A percentile compares a stretch with the other conserved stretches of the same genome.
Evolutionary conservation across 2,113 vertebrate species (phyloP).

Genomic region (Anhinga anhinga): DNA sequence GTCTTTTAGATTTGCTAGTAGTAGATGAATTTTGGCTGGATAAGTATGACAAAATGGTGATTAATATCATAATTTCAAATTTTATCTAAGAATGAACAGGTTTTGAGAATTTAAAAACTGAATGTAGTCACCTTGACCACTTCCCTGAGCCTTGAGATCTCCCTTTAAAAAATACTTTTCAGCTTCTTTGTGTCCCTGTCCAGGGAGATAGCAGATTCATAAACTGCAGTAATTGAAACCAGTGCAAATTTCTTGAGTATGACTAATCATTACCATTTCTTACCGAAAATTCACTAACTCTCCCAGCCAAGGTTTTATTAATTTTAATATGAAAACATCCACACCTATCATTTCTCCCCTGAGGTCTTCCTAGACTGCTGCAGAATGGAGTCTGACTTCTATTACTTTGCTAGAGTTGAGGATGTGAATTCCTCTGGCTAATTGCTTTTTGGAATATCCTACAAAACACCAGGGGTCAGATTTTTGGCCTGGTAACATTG

Average conservation of each 20-base stretch:
- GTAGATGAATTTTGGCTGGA: fast-evolving
- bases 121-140: neutral
- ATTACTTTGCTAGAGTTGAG: neutral
- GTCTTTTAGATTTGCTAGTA: neutral
- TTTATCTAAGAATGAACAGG: neutral
- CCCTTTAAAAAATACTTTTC: neutral
- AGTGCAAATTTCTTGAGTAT: neutral
- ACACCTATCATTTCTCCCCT: conserved; percentile 19
- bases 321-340: conserved; percentile 50
- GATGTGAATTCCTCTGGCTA: neutral
- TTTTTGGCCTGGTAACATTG: neutral
- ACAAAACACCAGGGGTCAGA: neutral
- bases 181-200: neutral
- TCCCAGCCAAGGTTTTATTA: conserved; percentile 3
- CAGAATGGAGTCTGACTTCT: neutral
- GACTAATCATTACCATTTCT: neutral
- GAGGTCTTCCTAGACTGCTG: neutral
- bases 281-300: neutral
- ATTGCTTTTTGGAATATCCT: conserved; percentile 47
- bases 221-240: neutral
- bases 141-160: neutral
- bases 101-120: neutral
- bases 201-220: neutral
- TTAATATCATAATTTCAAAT: neutral
- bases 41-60: neutral